Percentiles rank a stretch among this genome's conserved stretches.
Evolutionary conservation across 2,113 vertebrate genomes (phyloP).

Genomic region (Elephas maximus): DNA sequence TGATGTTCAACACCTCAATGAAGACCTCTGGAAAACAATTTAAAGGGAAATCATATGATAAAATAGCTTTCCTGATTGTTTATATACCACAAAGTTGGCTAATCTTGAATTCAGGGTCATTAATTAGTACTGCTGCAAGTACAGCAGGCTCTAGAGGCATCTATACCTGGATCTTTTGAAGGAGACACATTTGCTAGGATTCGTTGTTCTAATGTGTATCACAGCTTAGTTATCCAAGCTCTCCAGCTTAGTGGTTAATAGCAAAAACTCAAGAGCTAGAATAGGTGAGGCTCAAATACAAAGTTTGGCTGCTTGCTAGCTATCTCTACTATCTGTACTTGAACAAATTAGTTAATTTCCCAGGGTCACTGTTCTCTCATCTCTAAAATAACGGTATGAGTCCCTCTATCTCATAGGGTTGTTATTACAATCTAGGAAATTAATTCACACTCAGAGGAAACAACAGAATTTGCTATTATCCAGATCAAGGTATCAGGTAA

Average conservation of each 20-base stretch:
- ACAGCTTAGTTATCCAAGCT: background rate
- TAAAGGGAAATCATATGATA: background rate
- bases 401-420: background rate
- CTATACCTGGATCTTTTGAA: background rate
- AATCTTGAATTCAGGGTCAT: background rate
- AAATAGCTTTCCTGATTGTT: background rate
- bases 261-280: background rate
- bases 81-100: rapidly evolving
- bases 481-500: background rate
- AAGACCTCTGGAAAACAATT: background rate
- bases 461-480: background rate
- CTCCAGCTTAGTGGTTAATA: background rate
- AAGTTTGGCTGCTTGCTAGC: too few relatives aligned
- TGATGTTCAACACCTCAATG: background rate
- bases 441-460: background rate
- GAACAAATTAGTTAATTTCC: background rate
- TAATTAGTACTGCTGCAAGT: background rate
- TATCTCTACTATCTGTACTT: background rate
- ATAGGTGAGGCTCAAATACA: background rate
- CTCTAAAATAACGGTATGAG: background rate
- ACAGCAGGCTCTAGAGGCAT: background rate
- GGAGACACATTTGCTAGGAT: background rate
- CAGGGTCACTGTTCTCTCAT: background rate
- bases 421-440: background rate
- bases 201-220: background rate